Conservation (phyloP, 1,140 invertebrate genomes). For the Bicyclus anynana region DNA sequence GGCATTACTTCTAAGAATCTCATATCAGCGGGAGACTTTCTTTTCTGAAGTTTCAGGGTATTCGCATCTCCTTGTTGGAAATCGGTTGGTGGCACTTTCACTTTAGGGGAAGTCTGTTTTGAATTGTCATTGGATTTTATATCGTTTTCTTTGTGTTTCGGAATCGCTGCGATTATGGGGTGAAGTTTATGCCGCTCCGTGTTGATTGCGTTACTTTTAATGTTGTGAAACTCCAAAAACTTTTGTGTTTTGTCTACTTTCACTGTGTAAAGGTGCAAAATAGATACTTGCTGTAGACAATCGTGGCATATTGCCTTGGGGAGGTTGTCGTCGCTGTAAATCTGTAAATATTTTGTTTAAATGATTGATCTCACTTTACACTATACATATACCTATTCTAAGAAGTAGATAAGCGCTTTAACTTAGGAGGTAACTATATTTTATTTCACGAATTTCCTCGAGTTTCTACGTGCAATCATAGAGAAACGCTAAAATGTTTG, state of each 20-base stretch:
- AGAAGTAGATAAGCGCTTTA: too few relatives aligned
- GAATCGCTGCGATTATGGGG: constrained; percentile 33
- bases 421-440: too few relatives aligned
- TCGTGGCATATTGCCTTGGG: constrained; percentile 73
- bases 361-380: background rate
- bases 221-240: constrained; percentile 60
- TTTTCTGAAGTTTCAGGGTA: constrained; percentile 37
- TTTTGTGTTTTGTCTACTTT: constrained; percentile 70
- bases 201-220: constrained; percentile 45
- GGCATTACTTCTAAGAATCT: constrained; percentile 65
- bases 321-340: constrained; percentile 57
- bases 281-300: constrained; percentile 57
- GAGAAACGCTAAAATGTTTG: too few relatives aligned
- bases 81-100: constrained; percentile 29
- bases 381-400: background rate
- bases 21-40: constrained; percentile 47
- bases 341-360: constrained; percentile 29
- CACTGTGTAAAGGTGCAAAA: constrained; percentile 50
- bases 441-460: too few relatives aligned
- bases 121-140: constrained; percentile 20
- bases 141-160: constrained; percentile 29
- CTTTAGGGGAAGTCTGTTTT: constrained; percentile 13
- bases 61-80: constrained; percentile 53
- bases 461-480: too few relatives aligned
- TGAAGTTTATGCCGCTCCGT: constrained; percentile 37